A percentile compares a stretch with the other conserved stretches of the same genome.
These are phyloP conservation scores for Drosophila cognata DNA, from an alignment of 2,888 invertebrate genomes.

Conservation along the genomic window DNA sequence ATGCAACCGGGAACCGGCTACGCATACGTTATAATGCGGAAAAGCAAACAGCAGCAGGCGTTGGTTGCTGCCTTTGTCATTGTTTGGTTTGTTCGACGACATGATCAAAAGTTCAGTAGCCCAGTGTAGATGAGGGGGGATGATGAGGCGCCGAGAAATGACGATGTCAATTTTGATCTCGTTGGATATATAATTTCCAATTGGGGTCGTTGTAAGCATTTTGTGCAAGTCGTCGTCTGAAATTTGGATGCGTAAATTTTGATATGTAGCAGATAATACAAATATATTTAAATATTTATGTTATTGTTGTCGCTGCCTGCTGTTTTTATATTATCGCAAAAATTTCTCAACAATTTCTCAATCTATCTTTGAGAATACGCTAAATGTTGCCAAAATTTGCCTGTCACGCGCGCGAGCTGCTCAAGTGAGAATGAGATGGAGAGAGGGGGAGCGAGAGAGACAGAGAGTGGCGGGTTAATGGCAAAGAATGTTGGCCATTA, in stretches of 20 bases:
- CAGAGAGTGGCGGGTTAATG: background rate
- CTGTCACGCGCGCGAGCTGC: constrained; percentile 70
- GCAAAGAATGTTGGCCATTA: constrained; percentile 20
- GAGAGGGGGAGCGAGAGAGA: background rate
- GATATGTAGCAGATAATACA: constrained; percentile 10
- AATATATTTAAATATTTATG: constrained; percentile 7
- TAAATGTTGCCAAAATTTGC: constrained; percentile 68
- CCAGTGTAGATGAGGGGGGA: constrained; percentile 9
- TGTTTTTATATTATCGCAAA: constrained; percentile 11
- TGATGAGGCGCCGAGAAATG: constrained; percentile 2
- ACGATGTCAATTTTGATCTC: constrained; percentile 6
- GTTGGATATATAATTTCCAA: background rate
- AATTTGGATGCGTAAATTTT: constrained; percentile 62
- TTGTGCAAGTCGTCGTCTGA: constrained; percentile 1
- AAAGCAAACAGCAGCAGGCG: constrained; percentile 49
- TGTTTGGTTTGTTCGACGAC: constrained; percentile 56
- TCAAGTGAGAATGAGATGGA: background rate
- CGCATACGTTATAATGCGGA: constrained; percentile 50
- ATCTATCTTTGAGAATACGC: constrained; percentile 41
- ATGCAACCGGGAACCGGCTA: constrained; percentile 38
- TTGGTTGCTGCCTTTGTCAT: constrained; percentile 13
- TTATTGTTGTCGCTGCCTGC: constrained; percentile 20
- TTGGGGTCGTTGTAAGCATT: constrained; percentile 42
- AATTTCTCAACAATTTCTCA: constrained; percentile 17
- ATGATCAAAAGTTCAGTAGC: constrained; percentile 72